These are phyloP conservation scores for Tarsius wallacei DNA, from an alignment of 2,797 vertebrate genomes.

Conservation along the genomic window DNA sequence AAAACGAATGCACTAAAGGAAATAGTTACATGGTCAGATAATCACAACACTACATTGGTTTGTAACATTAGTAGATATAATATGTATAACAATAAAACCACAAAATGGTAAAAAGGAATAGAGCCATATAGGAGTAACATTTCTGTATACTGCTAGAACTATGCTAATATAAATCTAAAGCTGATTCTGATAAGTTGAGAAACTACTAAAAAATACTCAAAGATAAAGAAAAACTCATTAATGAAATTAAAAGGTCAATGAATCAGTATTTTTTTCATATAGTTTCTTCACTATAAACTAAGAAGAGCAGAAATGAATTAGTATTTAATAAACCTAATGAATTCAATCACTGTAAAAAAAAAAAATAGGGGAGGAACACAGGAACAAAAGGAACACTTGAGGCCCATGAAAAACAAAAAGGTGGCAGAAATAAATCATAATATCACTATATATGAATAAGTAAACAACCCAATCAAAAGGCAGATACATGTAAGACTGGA, in stretches of 20 bases:
- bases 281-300: no score
- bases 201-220: not conserved
- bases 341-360: not conserved
- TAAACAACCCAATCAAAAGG: not conserved
- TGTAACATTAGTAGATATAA: constrained; percentile 50
- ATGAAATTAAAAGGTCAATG: constrained; percentile 14
- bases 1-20: constrained; percentile 7
- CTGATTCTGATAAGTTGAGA: not conserved
- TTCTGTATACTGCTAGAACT: not conserved
- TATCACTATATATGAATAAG: not conserved
- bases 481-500: not conserved
- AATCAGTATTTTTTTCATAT: no score
- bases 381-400: not conserved
- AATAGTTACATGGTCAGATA: constrained; percentile 44
- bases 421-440: not conserved
- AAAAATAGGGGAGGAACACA: not conserved
- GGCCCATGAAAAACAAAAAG: not conserved
- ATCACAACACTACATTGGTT: not conserved
- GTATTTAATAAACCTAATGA: not conserved
- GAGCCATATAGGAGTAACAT: not conserved
- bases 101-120: not conserved
- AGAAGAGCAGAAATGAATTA: no score
- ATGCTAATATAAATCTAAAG: constrained; percentile 22
- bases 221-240: not conserved
- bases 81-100: not conserved